Conservation (phyloP, 2,888 invertebrate species). For the Lasioglossum leucozonium region DNA sequence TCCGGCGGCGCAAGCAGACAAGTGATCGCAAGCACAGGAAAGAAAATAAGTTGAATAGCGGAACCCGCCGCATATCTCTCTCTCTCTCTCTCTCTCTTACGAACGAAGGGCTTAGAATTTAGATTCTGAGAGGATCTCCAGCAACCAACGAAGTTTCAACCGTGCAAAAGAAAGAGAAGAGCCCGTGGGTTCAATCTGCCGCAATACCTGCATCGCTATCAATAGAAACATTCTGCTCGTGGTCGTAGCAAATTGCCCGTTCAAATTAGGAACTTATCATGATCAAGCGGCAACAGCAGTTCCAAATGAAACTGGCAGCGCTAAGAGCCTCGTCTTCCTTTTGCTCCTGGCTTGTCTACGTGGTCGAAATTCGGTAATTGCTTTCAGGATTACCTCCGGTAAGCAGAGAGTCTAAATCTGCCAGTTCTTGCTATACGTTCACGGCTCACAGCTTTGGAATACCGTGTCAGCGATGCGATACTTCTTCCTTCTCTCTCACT, state of each 20-base stretch:
- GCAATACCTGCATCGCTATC: slow-evolving; percentile 25
- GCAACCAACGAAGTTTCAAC: background rate
- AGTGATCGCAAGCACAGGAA: too few relatives aligned
- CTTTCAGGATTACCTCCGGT: slow-evolving; percentile 76
- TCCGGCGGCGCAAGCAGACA: too few relatives aligned
- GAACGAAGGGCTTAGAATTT: slow-evolving; percentile 4
- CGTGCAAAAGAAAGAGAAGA: slow-evolving; percentile 1
- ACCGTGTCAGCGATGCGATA: background rate
- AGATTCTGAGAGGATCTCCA: background rate
- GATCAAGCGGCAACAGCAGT: slow-evolving; percentile 46
- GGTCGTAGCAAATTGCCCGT: slow-evolving; percentile 32
- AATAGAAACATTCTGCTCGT: slow-evolving; percentile 11
- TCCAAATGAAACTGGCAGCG: slow-evolving; percentile 51
- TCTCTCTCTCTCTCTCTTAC: too few relatives aligned
- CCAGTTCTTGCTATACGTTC: slow-evolving; percentile 58
- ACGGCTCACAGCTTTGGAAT: slow-evolving; percentile 18
- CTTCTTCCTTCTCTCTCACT: background rate
- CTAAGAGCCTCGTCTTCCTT: slow-evolving; percentile 48
- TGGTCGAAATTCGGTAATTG: slow-evolving; percentile 78
- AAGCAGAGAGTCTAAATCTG: slow-evolving; percentile 70
- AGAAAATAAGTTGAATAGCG: background rate
- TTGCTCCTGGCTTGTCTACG: slow-evolving; percentile 52
- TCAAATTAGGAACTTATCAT: slow-evolving; percentile 56
- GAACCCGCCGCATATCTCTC: background rate
- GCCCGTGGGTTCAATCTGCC: slow-evolving; percentile 11